These are phyloP conservation scores for Yponomeuta plumbellus DNA, from an alignment of 2,888 invertebrate species.

Conservation along the genomic window DNA sequence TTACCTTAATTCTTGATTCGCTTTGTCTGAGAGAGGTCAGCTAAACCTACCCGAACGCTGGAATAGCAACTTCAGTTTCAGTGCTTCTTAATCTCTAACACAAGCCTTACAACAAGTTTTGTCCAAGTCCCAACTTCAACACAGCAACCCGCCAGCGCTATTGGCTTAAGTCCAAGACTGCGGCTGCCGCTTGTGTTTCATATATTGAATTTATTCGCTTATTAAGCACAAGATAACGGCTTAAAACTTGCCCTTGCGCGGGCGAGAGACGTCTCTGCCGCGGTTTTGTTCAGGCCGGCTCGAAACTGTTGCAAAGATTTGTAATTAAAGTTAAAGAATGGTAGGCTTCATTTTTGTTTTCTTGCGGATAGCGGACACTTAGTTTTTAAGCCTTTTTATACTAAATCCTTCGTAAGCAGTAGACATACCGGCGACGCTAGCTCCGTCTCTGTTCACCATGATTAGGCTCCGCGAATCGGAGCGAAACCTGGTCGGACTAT, in stretches of 20 bases:
- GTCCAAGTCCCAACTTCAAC: not conserved
- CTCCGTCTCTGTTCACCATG: too few species aligned
- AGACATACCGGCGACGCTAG: too few species aligned
- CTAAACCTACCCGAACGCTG: too few species aligned
- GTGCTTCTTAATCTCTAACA: not conserved
- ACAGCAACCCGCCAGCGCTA: constrained; percentile 16
- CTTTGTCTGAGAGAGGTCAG: too few species aligned
- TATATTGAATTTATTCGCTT: constrained; percentile 46
- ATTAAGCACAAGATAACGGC: constrained; percentile 29
- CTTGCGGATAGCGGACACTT: too few species aligned
- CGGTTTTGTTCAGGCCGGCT: not conserved
- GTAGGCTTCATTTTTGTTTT: too few species aligned
- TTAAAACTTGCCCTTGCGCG: not conserved
- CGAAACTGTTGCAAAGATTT: not conserved
- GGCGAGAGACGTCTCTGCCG: not conserved
- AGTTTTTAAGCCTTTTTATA: too few species aligned
- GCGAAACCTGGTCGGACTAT: too few species aligned
- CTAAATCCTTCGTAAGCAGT: too few species aligned
- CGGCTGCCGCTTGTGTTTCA: constrained; percentile 22
- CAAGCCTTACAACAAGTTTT: not conserved
- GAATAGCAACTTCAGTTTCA: not conserved
- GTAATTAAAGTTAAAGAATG: not conserved
- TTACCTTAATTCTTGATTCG: too few species aligned
- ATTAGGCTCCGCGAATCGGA: too few species aligned
- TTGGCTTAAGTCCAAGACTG: not conserved